Base-by-base conservation (phyloP, 2,888 invertebrate species). In the Drosophila mettleri region DNA sequence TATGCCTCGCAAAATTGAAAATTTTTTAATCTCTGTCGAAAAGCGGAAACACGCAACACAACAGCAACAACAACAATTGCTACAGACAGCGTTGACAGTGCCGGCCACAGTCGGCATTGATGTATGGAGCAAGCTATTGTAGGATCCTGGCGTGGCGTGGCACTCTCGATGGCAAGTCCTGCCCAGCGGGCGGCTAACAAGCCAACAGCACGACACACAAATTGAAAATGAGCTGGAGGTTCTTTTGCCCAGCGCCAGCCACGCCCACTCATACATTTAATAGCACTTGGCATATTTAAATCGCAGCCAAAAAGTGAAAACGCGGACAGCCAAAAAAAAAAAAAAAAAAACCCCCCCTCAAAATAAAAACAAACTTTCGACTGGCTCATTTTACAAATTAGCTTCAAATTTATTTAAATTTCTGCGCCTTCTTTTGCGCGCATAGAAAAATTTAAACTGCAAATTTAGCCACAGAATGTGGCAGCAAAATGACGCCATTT, bases 171-270 rank as follows among this genome's bases (percentile, higher is more conserved):
- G 39, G 33, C 48, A 59, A 53, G 70, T 43, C 55, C 48, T 60
- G 82, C 79, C 78, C 81, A 84, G 81, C 85, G 85, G 81, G 85
- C 61, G 78, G 69, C 85, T 80, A 84, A 81, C 87, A 81, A 81
- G 87, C 81, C 75, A 75, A 59, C 78, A 84, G 69, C 67, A 59
- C 59, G 76, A 82, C 62, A 60, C 59, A 60, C 87, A 82, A 82
- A 82, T 72, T 81, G 75, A 87, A 85, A 82, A 82, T 75, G 87
- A 78, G 49, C 33, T 33, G 33, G 9, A 34, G 49, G 22, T 20
- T 3, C 31, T 12, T 8, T 20, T 2, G 49, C 3, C 39, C 20
- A 20, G 38, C 29, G 9, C 43, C 46, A 4, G 38, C 20, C 52
- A 54, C 51, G 34, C 45, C 49, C 62, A 48, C 24, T 20, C 8